Evolutionary conservation across 2,113 vertebrate genomes (phyloP), one percentile per base, ranked within the genome.

Genomic region (Camelus bactrianus): DNA sequence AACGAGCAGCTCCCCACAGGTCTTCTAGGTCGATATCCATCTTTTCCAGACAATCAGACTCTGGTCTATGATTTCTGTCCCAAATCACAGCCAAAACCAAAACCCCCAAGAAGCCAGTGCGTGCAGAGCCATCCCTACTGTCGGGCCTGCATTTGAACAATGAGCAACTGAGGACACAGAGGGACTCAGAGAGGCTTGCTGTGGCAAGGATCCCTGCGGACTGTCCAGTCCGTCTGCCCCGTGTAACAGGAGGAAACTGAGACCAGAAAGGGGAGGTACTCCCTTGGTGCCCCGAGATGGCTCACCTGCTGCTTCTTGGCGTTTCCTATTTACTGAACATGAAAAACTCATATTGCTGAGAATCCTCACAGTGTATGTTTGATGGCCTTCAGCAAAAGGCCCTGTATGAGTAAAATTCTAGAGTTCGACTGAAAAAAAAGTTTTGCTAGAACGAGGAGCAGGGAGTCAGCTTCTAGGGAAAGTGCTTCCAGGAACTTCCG

Each of bases 371-470:
- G 72, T 17, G 88, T 64, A 67, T 79, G 50, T 88, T 46, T 89
- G 48, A 95, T 75, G 26, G 48, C 35, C 17, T 94, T 94, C 50
- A 64, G 70, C 52, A 58, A 92, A 97, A 87, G 48, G 8, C 2
- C 83, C 32, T 48, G 6, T 70, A 60, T 62, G 64, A 83, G 69
- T 64, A 75, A 28, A 56, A 85, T 56, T 65, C 70, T 52, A 81
- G 48, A 93, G 19, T 35, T 93, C 60, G 72, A 94, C 8, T 76
- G 16, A 54, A 52, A 52, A 52, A 52, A 52, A 54, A 54, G 52
- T 54, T 84, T 84, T 76, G 65, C 50, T 73, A 82, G n/a, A 82
- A 80, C 15, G 22, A 92, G 52, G 24, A 88, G 50, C 22, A 64
- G 26, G 28, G 30, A 24, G 52, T 14, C 64, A 76, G 58, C 50